A percentile compares a stretch with the other conserved stretches of the same genome.
phyloP scores from a whole-genome alignment of 2,888 invertebrate species.

The Carcina quercana region DNA sequence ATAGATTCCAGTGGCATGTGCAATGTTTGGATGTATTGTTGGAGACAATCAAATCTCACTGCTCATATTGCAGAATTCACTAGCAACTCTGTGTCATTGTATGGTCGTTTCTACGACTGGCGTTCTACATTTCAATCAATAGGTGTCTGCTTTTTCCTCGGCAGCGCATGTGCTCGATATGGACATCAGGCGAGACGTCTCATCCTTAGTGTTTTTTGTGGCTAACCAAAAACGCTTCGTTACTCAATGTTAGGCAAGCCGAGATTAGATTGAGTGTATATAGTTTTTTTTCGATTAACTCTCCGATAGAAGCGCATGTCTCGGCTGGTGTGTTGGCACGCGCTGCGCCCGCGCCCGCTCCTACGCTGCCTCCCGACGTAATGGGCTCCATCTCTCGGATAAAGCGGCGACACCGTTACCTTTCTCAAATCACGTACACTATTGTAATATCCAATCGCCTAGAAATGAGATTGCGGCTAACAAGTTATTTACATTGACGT shows the following conservation, averaged over 20 bases:
- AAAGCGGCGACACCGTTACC: slow-evolving; percentile 72
- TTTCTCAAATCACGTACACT: slow-evolving; percentile 74
- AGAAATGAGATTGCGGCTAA: slow-evolving; percentile 75
- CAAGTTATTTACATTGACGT: slow-evolving; percentile 76
- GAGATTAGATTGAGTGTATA: slow-evolving; percentile 26
- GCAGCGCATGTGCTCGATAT: too few relatives aligned
- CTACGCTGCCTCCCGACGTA: slow-evolving; percentile 29
- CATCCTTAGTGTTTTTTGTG: too few relatives aligned
- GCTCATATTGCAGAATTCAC: too few relatives aligned
- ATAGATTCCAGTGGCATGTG: not conserved
- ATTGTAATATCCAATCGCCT: slow-evolving; percentile 74
- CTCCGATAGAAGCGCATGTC: slow-evolving; percentile 38
- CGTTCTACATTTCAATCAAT: too few relatives aligned
- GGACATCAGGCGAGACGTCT: too few relatives aligned
- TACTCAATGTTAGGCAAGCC: slow-evolving; percentile 3
- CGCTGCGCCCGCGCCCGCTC: slow-evolving; percentile 38
- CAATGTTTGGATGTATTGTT: too few relatives aligned
- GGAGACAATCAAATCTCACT: too few relatives aligned
- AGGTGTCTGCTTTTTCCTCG: too few relatives aligned
- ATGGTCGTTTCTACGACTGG: too few relatives aligned
- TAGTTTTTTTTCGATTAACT: slow-evolving; percentile 38
- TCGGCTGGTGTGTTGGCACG: slow-evolving; percentile 22
- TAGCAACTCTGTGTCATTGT: too few relatives aligned
- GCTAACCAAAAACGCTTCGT: slow-evolving; percentile 25
- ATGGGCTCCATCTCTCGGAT: slow-evolving; percentile 67